Conservation (phyloP, 2,113 vertebrate genomes). For the Hippocampus zosterae region DNA sequence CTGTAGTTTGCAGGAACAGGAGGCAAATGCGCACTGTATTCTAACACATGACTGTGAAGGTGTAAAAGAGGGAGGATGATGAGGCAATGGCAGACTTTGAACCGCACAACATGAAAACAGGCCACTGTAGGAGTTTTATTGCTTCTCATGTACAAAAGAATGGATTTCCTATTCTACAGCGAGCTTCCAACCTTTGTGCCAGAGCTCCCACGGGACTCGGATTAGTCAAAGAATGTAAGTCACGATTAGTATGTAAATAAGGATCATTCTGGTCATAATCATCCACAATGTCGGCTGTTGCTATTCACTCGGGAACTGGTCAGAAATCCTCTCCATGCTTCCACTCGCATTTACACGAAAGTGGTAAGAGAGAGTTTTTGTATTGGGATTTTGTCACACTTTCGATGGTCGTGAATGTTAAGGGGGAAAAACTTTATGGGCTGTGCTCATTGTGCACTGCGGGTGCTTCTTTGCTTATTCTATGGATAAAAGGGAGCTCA, state of each 20-base stretch:
- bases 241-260: conserved; percentile 59
- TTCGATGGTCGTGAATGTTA: conserved; percentile 67
- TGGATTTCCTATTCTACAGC: conserved; percentile 54
- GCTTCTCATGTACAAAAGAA: conserved; percentile 38
- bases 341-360: conserved; percentile 38
- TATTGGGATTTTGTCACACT: conserved; percentile 48
- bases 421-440: conserved; percentile 31
- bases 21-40: conserved; percentile 18
- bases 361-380: conserved; percentile 42
- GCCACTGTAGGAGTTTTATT: conserved; percentile 15
- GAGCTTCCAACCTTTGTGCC: conserved; percentile 61
- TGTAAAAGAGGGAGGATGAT: conserved; percentile 20
- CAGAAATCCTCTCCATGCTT: conserved; percentile 25
- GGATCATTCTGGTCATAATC: conserved; percentile 53
- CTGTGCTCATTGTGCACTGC: conserved; percentile 36
- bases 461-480: conserved; percentile 21
- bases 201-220: conserved; percentile 53
- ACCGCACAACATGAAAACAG: conserved; percentile 33
- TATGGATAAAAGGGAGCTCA: conserved; percentile 40
- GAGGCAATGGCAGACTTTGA: conserved; percentile 35
- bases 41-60: conserved; percentile 32
- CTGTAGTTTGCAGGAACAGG: conserved; percentile 9
- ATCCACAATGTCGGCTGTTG: conserved; percentile 42
- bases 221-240: conserved; percentile 70
- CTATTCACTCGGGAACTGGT: conserved; percentile 26